A percentile compares a stretch with the other conserved stretches of the same genome.
Evolutionary conservation across 1,140 invertebrate genomes (phyloP).

Genomic region (Drosophila grimshawi): DNA sequence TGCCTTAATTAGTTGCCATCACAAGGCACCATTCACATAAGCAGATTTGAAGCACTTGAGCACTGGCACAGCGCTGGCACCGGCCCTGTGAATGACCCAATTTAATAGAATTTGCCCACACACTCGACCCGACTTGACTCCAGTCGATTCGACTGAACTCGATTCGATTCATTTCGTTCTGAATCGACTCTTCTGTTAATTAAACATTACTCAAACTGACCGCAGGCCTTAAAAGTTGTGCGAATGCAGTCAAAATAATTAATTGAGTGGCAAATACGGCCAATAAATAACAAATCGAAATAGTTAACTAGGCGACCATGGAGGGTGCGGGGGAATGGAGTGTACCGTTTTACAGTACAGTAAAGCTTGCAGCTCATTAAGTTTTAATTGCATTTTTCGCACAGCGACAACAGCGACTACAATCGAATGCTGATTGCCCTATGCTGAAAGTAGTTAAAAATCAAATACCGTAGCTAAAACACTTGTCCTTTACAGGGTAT

Average conservation of each 20-base stretch:
- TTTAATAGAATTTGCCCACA: constrained; percentile 36
- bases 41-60: constrained; percentile 15
- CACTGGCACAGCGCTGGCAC: constrained; percentile 6
- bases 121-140: constrained; percentile 1
- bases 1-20: constrained; percentile 46
- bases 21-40: constrained; percentile 36
- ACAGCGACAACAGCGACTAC: not conserved
- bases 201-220: constrained; percentile 73
- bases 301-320: constrained; percentile 15
- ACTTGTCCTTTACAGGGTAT: constrained; percentile 11
- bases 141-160: not conserved
- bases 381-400: constrained; percentile 33
- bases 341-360: constrained; percentile 7
- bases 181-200: constrained; percentile 53
- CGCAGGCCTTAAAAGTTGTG: constrained; percentile 52
- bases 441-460: not conserved
- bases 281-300: constrained; percentile 40
- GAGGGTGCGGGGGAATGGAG: not conserved
- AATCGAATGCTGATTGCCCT: constrained; percentile 4
- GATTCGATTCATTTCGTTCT: not conserved
- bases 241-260: constrained; percentile 52
- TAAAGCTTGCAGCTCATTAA: constrained; percentile 51
- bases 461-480: not conserved
- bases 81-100: constrained; percentile 31
- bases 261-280: constrained; percentile 52